phyloP scores from a whole-genome alignment of 2,797 vertebrate species.

The Myotis myotis region DNA sequence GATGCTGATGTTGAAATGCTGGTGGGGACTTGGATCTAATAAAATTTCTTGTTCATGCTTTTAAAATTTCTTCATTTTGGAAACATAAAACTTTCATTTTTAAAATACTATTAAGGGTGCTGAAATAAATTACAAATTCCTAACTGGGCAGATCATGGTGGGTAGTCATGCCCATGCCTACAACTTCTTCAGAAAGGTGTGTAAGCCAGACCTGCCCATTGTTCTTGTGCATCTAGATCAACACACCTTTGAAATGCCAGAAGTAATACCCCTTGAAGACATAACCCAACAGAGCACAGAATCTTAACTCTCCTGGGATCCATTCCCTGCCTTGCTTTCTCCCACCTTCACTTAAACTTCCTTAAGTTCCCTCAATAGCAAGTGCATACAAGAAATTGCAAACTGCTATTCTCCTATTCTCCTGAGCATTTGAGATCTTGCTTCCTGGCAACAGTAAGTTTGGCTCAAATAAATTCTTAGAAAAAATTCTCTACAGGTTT shows the following conservation, averaged over 20 bases:
- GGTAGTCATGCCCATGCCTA: not conserved
- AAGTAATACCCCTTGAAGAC: not conserved
- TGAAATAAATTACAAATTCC: not conserved
- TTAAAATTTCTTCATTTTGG: not conserved
- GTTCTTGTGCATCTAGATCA: not conserved
- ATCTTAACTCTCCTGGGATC: not conserved
- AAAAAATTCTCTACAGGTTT: not conserved
- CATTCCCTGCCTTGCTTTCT: not conserved
- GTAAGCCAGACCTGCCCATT: not conserved
- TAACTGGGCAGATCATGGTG: not conserved
- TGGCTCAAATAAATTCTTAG: not conserved
- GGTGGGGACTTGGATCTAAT: not conserved
- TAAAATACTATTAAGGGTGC: constrained; percentile 10
- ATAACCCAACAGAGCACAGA: too few species aligned
- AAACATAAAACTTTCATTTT: constrained; percentile 45
- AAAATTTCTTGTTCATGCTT: not conserved
- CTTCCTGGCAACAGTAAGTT: not conserved
- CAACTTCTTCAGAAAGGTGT: not conserved
- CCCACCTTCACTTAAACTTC: not conserved
- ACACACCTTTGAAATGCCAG: not conserved
- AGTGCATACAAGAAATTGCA: not conserved
- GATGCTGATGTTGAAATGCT: not conserved
- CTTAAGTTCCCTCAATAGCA: not conserved
- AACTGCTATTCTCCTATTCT: not conserved
- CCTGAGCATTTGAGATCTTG: not conserved